phyloP scores from a whole-genome alignment of 2,888 invertebrate species.

The Salticus scenicus region DNA sequence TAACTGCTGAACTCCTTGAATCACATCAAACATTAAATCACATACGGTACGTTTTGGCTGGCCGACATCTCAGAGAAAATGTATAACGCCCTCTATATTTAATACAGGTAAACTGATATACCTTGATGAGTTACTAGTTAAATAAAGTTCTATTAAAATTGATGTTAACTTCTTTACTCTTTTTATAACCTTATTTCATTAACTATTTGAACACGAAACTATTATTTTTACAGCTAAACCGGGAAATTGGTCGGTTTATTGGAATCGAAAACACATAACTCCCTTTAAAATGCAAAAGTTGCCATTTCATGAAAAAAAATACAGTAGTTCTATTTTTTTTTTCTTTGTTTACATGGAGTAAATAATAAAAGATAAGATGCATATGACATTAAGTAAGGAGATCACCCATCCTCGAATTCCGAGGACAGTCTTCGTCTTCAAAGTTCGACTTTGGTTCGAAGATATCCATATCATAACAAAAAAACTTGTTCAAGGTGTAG shows the following conservation, averaged over 20 bases:
- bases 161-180: background rate
- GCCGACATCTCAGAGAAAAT: background rate
- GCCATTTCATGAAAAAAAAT: background rate
- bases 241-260: background rate
- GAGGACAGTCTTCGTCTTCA: too few species aligned
- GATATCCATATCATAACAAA: too few species aligned
- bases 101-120: constrained; percentile 31
- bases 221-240: background rate
- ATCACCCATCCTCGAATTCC: too few species aligned
- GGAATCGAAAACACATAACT: background rate
- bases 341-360: too few species aligned
- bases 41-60: constrained; percentile 13
- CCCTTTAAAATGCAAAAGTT: background rate
- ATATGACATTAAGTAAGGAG: too few species aligned
- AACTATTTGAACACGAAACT: background rate
- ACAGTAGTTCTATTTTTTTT: too few species aligned
- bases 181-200: background rate
- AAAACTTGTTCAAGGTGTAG: too few species aligned
- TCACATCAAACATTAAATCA: constrained; percentile 18
- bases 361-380: too few species aligned
- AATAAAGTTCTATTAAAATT: background rate
- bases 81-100: constrained; percentile 59
- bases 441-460: too few species aligned
- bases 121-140: background rate
- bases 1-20: too few species aligned